These are phyloP conservation scores for Phyto melanocephala DNA, from an alignment of 2,888 invertebrate species.

Conservation along the genomic window DNA sequence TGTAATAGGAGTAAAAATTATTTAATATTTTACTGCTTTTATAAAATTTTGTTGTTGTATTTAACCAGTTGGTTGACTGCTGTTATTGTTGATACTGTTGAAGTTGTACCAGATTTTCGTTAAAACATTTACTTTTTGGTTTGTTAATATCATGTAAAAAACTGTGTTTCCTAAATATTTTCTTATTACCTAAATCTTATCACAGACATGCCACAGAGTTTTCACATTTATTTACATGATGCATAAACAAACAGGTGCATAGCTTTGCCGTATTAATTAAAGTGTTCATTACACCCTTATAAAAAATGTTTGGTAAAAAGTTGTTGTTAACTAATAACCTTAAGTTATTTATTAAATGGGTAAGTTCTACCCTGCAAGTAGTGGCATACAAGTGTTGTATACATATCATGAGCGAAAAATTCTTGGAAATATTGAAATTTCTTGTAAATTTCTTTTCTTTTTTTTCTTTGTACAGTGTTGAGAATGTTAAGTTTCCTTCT, in stretches of 20 bases:
- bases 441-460: no score
- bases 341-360: slow-evolving; percentile 2
- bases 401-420: no score
- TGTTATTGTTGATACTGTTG: background rate
- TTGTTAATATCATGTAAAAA: slow-evolving; percentile 28
- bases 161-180: background rate
- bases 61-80: background rate
- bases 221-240: slow-evolving; percentile 7
- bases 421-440: no score
- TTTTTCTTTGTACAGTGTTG: no score
- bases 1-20: slow-evolving; percentile 10
- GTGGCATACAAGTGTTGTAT: no score
- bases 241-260: background rate
- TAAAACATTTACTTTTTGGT: slow-evolving; percentile 17
- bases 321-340: background rate
- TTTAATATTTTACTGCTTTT: slow-evolving; percentile 36
- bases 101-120: background rate
- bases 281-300: slow-evolving; percentile 26
- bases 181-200: no score
- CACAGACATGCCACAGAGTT: background rate
- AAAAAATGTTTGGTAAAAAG: slow-evolving; percentile 13
- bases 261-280: slow-evolving; percentile 2
- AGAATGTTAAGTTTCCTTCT: no score
- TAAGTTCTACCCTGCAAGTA: no score
- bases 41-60: slow-evolving; percentile 33